phyloP scores from a whole-genome alignment of 2,113 vertebrate genomes.

The Rhea pennata region DNA sequence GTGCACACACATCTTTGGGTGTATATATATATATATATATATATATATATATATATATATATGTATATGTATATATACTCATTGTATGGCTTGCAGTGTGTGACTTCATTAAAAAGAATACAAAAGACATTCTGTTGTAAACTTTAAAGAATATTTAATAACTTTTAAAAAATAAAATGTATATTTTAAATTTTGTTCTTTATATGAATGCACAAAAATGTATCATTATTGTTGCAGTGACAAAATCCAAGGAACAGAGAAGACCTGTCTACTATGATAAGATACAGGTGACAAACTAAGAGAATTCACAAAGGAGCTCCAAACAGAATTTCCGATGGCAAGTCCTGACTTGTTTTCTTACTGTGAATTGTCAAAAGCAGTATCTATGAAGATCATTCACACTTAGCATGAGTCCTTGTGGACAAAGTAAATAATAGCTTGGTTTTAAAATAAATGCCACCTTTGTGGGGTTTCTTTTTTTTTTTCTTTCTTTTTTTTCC shows the following conservation, averaged over 20 bases:
- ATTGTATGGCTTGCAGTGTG: neutral
- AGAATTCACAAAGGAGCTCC: constrained; percentile 21
- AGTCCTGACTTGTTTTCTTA: neutral
- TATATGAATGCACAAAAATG: constrained; percentile 67
- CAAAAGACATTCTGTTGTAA: constrained; percentile 66
- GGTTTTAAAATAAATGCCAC: neutral
- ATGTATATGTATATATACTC: too few relatives aligned
- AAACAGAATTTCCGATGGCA: neutral
- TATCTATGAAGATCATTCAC: neutral
- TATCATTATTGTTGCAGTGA: constrained; percentile 25
- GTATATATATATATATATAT: too few relatives aligned
- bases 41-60: too few relatives aligned
- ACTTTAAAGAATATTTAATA: constrained; percentile 75
- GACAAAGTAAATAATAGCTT: neutral
- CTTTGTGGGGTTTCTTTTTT: neutral
- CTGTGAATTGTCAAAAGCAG: neutral
- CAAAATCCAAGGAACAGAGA: constrained; percentile 18
- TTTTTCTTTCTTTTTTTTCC: neutral
- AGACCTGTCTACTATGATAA: constrained; percentile 9
- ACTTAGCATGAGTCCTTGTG: neutral
- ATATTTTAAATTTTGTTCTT: constrained; percentile 51
- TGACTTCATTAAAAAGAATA: constrained; percentile 52
- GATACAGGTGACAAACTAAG: neutral
- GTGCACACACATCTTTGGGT: neutral
- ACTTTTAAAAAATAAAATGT: constrained; percentile 73